phyloP scores from a whole-genome alignment of 1,140 invertebrate species.

The Tetragonula clypearis region DNA sequence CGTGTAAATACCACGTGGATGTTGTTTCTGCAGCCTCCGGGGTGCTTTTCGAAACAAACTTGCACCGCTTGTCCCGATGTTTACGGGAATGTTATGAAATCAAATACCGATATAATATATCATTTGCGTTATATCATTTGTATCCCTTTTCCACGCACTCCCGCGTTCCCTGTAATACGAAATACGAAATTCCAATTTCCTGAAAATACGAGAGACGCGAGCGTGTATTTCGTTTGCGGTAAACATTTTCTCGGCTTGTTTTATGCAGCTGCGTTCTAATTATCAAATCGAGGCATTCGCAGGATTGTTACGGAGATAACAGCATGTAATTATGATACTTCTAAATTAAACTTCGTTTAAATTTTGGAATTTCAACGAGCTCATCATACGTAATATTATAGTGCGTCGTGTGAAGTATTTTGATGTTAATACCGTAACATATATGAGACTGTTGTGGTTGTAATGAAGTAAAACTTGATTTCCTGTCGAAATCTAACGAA shows the following conservation, averaged over 20 bases:
- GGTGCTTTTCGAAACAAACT: neutral
- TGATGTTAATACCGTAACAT: no score
- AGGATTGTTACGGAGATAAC: no score
- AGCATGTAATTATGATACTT: neutral
- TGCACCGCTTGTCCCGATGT: conserved; percentile 3
- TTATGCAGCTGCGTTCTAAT: neutral
- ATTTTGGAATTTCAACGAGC: neutral
- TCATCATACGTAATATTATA: no score
- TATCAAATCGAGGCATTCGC: no score
- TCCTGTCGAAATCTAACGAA: no score
- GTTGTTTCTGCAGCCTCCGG: neutral
- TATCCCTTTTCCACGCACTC: neutral
- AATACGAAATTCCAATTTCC: neutral
- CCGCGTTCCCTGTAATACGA: no score
- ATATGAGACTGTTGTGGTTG: no score
- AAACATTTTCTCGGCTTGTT: neutral
- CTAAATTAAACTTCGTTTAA: neutral
- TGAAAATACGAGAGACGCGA: neutral
- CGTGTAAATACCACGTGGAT: neutral
- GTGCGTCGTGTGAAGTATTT: no score
- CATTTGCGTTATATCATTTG: conserved; percentile 2
- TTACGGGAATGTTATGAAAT: conserved; percentile 13
- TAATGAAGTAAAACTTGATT: no score
- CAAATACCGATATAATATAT: neutral
- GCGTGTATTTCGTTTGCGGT: no score